These are phyloP conservation scores for Psittacula derbiana DNA, from an alignment of 2,797 vertebrate genomes.

Conservation along the genomic window DNA sequence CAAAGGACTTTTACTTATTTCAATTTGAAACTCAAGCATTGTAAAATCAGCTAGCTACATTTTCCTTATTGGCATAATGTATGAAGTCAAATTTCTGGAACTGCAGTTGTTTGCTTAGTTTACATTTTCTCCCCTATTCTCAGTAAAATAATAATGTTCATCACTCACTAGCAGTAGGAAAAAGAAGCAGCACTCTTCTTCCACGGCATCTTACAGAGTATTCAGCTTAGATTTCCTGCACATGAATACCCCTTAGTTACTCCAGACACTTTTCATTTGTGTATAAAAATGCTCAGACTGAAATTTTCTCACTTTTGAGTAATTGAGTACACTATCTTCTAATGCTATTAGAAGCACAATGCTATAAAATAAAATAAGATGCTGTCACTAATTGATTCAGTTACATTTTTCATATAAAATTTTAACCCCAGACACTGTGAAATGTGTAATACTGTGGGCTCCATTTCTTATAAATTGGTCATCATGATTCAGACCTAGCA, in stretches of 20 bases:
- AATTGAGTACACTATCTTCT: conserved; percentile 18
- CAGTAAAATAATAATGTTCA: conserved; percentile 41
- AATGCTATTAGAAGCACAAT: neutral
- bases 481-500: neutral
- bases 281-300: neutral
- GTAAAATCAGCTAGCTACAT: neutral
- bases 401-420: neutral
- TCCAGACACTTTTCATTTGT: neutral
- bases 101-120: conserved; percentile 36
- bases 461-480: neutral
- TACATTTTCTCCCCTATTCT: conserved; percentile 8
- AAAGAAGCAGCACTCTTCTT: neutral
- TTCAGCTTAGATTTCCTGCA: conserved; percentile 22
- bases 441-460: neutral
- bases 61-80: conserved; percentile 64
- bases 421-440: neutral
- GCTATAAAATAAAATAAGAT: neutral
- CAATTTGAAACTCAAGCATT: conserved; percentile 9
- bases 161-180: neutral
- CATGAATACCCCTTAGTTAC: conserved; percentile 4
- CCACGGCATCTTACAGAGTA: neutral
- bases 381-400: neutral
- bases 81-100: conserved; percentile 51
- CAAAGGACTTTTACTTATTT: conserved; percentile 27
- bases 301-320: conserved; percentile 13